Conservation (phyloP, 1,140 invertebrate species). For the Leptoteleia sp. region DNA sequence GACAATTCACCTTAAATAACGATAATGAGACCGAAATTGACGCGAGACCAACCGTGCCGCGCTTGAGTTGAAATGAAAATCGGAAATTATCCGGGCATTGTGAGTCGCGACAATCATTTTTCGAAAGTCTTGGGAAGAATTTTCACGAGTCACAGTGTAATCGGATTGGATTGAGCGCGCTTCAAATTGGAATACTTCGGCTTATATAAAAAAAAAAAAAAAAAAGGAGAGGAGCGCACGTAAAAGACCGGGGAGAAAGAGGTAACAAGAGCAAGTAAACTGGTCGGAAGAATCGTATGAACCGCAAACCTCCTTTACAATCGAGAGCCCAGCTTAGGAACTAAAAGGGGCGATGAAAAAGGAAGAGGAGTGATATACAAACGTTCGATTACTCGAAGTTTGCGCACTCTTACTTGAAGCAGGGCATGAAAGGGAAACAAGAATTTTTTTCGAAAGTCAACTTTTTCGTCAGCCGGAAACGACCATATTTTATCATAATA, state of each 20-base stretch:
- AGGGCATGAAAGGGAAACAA: too few species aligned
- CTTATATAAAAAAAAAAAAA: too few species aligned
- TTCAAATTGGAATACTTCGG: slow-evolving; percentile 57
- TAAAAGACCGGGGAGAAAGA: slow-evolving; percentile 49
- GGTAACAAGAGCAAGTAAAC: slow-evolving; percentile 61
- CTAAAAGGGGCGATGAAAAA: slow-evolving; percentile 53
- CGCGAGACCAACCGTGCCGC: too few species aligned
- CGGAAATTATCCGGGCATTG: too few species aligned
- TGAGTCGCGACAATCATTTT: too few species aligned
- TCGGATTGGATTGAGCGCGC: slow-evolving; percentile 49
- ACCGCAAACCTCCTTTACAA: slow-evolving; percentile 61
- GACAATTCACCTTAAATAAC: too few species aligned
- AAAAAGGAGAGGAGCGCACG: slow-evolving; percentile 31
- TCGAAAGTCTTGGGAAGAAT: slow-evolving; percentile 38
- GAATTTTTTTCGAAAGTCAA: too few species aligned
- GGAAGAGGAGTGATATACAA: slow-evolving; percentile 49
- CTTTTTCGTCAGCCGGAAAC: too few species aligned
- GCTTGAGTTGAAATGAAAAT: too few species aligned
- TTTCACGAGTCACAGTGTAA: slow-evolving; percentile 41
- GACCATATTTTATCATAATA: too few species aligned
- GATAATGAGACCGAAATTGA: too few species aligned
- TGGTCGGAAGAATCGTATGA: slow-evolving; percentile 66
- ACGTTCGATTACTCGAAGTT: slow-evolving; percentile 34
- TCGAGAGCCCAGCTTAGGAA: slow-evolving; percentile 58
- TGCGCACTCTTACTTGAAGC: too few species aligned